These are phyloP conservation scores for Hemibagrus wyckioides DNA, from an alignment of 2,113 vertebrate species.

Conservation along the genomic window DNA sequence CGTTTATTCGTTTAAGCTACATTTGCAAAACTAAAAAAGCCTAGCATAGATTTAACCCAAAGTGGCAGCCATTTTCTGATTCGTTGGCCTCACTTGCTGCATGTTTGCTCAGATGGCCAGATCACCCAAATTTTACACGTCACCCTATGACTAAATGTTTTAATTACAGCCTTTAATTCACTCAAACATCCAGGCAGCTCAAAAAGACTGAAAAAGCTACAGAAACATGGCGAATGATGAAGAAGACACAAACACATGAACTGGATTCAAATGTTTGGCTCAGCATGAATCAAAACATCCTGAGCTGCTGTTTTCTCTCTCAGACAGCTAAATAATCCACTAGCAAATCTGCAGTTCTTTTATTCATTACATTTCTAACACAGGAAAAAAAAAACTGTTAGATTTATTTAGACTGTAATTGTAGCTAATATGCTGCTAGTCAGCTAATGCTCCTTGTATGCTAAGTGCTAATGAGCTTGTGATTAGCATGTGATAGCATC, in stretches of 20 bases:
- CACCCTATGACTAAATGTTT: slow-evolving; percentile 33
- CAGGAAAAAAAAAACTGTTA: not conserved
- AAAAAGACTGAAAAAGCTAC: not conserved
- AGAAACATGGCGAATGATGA: not conserved
- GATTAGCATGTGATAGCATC: not conserved
- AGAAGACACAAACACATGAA: not conserved
- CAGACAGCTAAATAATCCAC: too few species aligned
- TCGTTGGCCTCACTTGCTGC: slow-evolving; percentile 51
- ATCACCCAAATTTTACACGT: slow-evolving; percentile 55
- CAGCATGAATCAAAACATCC: not conserved
- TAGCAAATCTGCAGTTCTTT: not conserved
- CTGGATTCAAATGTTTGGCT: not conserved
- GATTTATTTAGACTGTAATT: not conserved
- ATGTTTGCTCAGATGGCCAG: slow-evolving; percentile 57
- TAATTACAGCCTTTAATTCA: slow-evolving; percentile 19
- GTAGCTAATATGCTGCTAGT: not conserved
- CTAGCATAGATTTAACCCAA: slow-evolving; percentile 64
- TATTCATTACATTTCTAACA: not conserved
- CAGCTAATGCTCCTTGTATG: not conserved
- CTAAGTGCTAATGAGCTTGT: not conserved
- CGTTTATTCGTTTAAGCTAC: too few species aligned
- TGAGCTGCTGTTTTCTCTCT: too few species aligned
- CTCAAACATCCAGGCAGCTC: not conserved
- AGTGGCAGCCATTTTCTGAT: slow-evolving; percentile 71
- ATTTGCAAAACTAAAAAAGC: slow-evolving; percentile 72